Percentiles rank a stretch among this genome's conserved stretches.
Evolutionary conservation across 2,797 vertebrate species (phyloP).

Genomic region (Neoniphon sammara): DNA sequence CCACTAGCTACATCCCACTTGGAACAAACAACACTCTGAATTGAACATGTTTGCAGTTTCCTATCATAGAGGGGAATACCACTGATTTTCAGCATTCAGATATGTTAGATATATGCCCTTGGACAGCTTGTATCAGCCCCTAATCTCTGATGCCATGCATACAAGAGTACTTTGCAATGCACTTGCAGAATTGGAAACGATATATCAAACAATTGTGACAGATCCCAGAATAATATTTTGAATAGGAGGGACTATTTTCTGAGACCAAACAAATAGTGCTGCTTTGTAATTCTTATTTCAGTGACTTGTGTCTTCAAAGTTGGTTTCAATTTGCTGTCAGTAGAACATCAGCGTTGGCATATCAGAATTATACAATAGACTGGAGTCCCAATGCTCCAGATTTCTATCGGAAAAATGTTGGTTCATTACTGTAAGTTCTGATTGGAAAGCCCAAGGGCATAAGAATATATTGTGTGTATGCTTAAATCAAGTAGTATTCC

Average conservation of each 20-base stretch:
- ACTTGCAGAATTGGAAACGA: conserved; percentile 9
- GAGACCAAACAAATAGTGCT: neutral
- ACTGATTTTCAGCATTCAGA: conserved; percentile 46
- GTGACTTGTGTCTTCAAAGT: conserved; percentile 1
- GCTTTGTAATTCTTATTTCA: neutral
- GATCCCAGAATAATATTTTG: neutral
- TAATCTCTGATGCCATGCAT: conserved; percentile 21
- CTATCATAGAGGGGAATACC: conserved; percentile 38
- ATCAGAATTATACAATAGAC: conserved; percentile 8
- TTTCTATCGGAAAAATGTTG: neutral
- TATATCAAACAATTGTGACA: neutral
- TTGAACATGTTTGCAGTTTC: conserved; percentile 38
- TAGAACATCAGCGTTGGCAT: neutral
- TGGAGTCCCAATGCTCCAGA: neutral
- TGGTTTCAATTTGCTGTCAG: conserved; percentile 2
- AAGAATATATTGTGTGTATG: conserved; percentile 19
- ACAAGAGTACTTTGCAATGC: neutral
- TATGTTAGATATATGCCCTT: conserved; percentile 23
- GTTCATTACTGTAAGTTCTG: neutral
- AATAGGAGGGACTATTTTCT: neutral
- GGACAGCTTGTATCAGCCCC: conserved; percentile 26
- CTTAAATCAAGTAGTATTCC: conserved; percentile 40
- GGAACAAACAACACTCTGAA: conserved; percentile 28
- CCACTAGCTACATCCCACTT: conserved; percentile 32
- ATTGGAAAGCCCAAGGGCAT: conserved; percentile 13